phyloP scores from a whole-genome alignment of 2,797 vertebrate genomes.

The Macropodus opercularis region DNA sequence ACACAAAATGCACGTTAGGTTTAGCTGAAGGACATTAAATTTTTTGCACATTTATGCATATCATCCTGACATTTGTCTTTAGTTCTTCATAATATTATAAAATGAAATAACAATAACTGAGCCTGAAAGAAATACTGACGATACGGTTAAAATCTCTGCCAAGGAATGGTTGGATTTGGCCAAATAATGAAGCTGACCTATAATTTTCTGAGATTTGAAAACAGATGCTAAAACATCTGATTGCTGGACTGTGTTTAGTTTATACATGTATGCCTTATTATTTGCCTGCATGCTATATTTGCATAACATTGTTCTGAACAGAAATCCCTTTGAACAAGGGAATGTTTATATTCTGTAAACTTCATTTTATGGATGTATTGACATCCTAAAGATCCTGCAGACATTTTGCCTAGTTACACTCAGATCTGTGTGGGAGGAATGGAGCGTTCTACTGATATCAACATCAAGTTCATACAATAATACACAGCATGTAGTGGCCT shows the following conservation, averaged over 20 bases:
- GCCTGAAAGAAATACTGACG: too few relatives aligned
- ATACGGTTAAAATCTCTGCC: too few relatives aligned
- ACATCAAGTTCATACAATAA: neutral
- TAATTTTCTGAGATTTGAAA: neutral
- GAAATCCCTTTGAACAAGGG: neutral
- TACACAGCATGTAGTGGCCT: too few relatives aligned
- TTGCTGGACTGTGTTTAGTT: neutral
- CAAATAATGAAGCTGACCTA: neutral
- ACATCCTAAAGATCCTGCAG: neutral
- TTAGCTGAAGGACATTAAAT: neutral
- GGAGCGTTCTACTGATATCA: neutral
- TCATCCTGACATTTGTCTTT: conserved; percentile 22
- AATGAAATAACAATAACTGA: too few relatives aligned
- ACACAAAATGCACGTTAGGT: conserved; percentile 35
- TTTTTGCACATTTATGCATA: conserved; percentile 34
- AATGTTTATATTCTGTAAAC: conserved; percentile 31
- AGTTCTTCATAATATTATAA: conserved; percentile 2
- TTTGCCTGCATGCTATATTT: conserved; percentile 8
- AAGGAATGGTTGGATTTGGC: neutral
- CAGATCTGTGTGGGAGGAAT: neutral
- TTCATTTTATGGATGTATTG: conserved; percentile 8
- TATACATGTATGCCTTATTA: conserved; percentile 29
- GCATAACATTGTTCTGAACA: neutral
- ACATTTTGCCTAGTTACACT: neutral
- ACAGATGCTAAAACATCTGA: neutral